Percentiles rank a stretch among this genome's conserved stretches.
Evolutionary conservation across 2,113 vertebrate genomes (phyloP).

Genomic region (Oryzias javanicus): DNA sequence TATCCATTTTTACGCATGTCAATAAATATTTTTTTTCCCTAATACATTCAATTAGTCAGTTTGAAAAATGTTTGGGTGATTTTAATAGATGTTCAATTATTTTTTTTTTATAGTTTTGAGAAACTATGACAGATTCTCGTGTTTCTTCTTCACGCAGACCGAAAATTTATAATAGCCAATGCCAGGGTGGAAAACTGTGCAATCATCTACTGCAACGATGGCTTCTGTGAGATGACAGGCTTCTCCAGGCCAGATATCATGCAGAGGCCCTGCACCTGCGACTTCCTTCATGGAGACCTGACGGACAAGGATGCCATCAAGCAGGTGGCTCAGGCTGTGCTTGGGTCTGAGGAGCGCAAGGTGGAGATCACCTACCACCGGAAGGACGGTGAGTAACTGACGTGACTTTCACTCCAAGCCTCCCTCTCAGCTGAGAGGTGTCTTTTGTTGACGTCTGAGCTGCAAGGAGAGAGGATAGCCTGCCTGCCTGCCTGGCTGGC

Average conservation of each 20-base stretch:
- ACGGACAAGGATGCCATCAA: conserved; percentile 89
- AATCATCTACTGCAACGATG: conserved; percentile 99
- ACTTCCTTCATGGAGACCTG: conserved; percentile 94
- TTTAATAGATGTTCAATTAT: too few relatives aligned
- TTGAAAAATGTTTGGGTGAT: too few relatives aligned
- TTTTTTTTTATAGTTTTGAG: too few relatives aligned
- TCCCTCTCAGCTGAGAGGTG: conserved; percentile 2
- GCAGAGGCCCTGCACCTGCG: conserved; percentile 97
- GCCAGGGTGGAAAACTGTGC: conserved; percentile 97
- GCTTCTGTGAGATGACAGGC: conserved; percentile 98
- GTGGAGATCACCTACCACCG: conserved; percentile 97
- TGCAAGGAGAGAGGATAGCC: conserved; percentile 13
- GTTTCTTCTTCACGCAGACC: conserved; percentile 81
- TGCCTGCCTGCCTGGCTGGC: neutral
- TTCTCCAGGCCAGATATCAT: conserved; percentile 98
- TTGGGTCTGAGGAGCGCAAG: conserved; percentile 95
- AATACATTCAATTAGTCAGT: too few relatives aligned
- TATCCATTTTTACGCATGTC: too few relatives aligned
- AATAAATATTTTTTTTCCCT: too few relatives aligned
- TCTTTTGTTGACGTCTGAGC: conserved; percentile 2
- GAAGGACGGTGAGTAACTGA: conserved; percentile 89
- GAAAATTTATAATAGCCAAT: conserved; percentile 99
- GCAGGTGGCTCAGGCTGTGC: conserved; percentile 90
- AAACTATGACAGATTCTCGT: neutral
- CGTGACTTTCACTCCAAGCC: conserved; percentile 7